Evolutionary conservation across 2,797 vertebrate species (phyloP).

Genomic region (Geotrypetes seraphini): DNA sequence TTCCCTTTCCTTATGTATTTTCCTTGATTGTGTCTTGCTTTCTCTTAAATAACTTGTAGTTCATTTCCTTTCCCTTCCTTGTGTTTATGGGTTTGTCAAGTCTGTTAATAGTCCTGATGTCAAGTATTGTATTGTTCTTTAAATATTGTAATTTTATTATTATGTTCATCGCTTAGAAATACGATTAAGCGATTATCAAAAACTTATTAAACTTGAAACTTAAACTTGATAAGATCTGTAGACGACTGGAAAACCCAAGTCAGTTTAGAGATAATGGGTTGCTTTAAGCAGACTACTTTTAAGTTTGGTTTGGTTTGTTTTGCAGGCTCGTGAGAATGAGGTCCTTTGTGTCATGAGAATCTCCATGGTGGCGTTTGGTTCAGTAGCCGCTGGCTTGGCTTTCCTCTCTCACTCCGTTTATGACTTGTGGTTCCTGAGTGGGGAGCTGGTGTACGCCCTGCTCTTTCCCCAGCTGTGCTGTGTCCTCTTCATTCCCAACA

Average conservation of each 20-base stretch:
- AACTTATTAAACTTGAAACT: too few relatives aligned
- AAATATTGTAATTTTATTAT: too few relatives aligned
- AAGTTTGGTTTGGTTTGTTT: background rate
- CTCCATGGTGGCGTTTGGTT: background rate
- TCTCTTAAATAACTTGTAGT: too few relatives aligned
- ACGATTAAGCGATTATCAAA: too few relatives aligned
- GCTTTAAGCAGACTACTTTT: background rate
- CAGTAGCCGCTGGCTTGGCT: background rate
- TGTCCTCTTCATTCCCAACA: background rate
- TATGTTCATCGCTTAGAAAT: too few relatives aligned
- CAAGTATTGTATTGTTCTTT: too few relatives aligned
- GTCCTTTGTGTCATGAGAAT: conserved; percentile 6
- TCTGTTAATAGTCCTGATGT: too few relatives aligned
- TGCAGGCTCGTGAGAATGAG: conserved; percentile 9
- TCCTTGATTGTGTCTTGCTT: too few relatives aligned
- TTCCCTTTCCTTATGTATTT: too few relatives aligned
- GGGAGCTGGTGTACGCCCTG: conserved; percentile 9
- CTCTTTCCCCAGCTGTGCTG: conserved; percentile 12
- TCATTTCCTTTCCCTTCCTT: too few relatives aligned
- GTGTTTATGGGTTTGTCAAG: too few relatives aligned
- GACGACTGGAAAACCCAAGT: background rate
- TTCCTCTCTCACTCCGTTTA: conserved; percentile 26
- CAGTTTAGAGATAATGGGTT: background rate
- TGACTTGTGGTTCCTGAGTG: conserved; percentile 17
- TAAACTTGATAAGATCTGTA: background rate